Evolutionary conservation across 1,140 invertebrate genomes (phyloP).

Genomic region (Bathynomus jamesi): DNA sequence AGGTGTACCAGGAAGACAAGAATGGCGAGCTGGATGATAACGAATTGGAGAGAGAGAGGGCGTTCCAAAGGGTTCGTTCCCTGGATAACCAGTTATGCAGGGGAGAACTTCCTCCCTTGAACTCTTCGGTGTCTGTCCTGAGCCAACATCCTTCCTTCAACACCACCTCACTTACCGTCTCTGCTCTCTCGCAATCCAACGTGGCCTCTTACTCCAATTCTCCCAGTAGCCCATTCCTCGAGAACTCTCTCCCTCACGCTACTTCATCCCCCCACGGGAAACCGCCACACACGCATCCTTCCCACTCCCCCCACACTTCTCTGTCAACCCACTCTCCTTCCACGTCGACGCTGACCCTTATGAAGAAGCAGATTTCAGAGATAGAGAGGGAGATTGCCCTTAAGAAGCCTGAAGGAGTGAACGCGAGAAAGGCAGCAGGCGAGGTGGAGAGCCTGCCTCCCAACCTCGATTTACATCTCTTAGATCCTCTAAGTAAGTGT

Average conservation of each 20-base stretch:
- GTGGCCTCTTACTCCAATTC: conserved; percentile 4
- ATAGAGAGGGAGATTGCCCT: conserved; percentile 64
- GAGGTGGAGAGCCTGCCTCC: conserved; percentile 18
- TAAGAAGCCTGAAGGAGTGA: conserved; percentile 40
- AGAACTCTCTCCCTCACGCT: neutral
- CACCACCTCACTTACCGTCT: conserved; percentile 15
- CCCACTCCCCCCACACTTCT: neutral
- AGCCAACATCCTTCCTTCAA: conserved; percentile 19
- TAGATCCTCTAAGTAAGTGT: conserved; percentile 53
- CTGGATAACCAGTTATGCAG: conserved; percentile 31
- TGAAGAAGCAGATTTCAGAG: conserved; percentile 65
- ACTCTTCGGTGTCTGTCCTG: conserved; percentile 15
- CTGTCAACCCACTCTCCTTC: conserved; percentile 28
- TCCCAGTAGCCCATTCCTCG: neutral
- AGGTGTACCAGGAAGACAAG: neutral
- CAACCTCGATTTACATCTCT: conserved; percentile 53
- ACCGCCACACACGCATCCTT: neutral
- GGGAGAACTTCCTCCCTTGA: conserved; percentile 30
- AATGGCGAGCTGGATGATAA: neutral
- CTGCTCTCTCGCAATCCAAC: conserved; percentile 11
- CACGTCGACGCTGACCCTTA: conserved; percentile 52
- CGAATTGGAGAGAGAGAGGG: neutral
- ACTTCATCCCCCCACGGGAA: neutral
- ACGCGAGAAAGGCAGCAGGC: conserved; percentile 19
- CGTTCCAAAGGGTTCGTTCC: conserved; percentile 19